phyloP scores from a whole-genome alignment of 2,888 invertebrate species.

The Macaria notata region DNA sequence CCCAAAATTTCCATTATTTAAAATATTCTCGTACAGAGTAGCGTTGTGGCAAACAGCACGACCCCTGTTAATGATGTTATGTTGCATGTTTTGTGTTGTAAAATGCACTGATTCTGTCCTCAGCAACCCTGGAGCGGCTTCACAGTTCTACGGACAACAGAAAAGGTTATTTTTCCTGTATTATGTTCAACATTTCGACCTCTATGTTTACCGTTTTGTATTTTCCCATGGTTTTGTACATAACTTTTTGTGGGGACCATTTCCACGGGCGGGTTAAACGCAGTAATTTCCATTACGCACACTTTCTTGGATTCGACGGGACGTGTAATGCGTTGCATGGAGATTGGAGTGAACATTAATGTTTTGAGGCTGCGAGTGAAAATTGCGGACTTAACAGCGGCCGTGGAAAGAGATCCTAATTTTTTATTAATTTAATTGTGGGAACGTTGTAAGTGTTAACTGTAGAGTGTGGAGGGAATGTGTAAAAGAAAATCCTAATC shows the following conservation, averaged over 20 bases:
- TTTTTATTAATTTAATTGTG: slow-evolving; percentile 1
- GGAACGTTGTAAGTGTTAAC: not conserved
- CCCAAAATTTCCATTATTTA: not conserved
- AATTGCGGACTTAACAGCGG: slow-evolving; percentile 1
- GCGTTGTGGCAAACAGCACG: slow-evolving; percentile 28
- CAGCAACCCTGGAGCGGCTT: slow-evolving; percentile 42
- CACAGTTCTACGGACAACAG: slow-evolving; percentile 30
- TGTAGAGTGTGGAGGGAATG: not conserved
- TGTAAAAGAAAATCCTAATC: no score
- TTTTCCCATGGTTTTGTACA: slow-evolving; percentile 3
- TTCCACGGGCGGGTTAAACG: not conserved
- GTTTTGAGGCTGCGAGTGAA: not conserved
- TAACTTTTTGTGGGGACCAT: slow-evolving; percentile 1
- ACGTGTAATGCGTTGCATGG: slow-evolving; percentile 1
- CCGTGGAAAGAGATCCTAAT: slow-evolving; percentile 2
- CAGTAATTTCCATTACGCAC: not conserved
- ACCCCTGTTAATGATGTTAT: slow-evolving; percentile 33
- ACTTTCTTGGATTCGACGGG: not conserved
- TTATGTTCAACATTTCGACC: slow-evolving; percentile 19
- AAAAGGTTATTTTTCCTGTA: slow-evolving; percentile 47
- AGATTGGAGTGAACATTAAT: not conserved
- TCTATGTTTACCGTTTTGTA: not conserved
- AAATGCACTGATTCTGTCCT: slow-evolving; percentile 57
- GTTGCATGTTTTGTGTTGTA: slow-evolving; percentile 50
- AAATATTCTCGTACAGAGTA: slow-evolving; percentile 13